These are phyloP conservation scores for Ginglymostoma cirratum DNA, from an alignment of 2,113 vertebrate genomes.

Conservation along the genomic window DNA sequence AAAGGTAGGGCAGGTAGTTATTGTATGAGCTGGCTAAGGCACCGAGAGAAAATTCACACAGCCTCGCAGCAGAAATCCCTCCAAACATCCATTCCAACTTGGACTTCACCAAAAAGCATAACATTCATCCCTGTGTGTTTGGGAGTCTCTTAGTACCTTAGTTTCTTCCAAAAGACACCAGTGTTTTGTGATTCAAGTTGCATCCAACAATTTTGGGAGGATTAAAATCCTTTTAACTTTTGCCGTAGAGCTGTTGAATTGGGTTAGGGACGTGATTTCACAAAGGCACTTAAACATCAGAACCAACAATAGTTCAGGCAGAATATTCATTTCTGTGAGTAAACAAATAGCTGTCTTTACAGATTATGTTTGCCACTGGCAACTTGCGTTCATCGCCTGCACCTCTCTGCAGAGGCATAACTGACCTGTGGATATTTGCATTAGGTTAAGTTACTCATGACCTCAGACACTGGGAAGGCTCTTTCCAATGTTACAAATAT, in stretches of 20 bases:
- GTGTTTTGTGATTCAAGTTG: not conserved
- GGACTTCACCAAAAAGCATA: too few species aligned
- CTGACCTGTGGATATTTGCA: not conserved
- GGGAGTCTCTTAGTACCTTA: not conserved
- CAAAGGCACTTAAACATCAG: not conserved
- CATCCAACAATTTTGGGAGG: not conserved
- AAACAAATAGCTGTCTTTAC: not conserved
- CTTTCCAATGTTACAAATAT: not conserved
- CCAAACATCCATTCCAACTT: too few species aligned
- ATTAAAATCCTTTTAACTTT: not conserved
- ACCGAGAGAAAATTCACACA: too few species aligned
- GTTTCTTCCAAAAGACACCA: not conserved
- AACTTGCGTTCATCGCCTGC: not conserved
- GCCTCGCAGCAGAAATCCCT: too few species aligned
- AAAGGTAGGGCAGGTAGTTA: too few species aligned
- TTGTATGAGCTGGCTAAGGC: too few species aligned
- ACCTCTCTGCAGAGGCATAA: not conserved
- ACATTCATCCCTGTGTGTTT: too few species aligned
- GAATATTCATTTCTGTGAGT: not conserved
- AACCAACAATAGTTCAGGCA: not conserved
- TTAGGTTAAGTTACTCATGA: not conserved
- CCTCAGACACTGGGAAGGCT: not conserved
- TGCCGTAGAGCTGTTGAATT: not conserved
- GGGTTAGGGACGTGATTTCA: not conserved
- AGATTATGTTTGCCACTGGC: not conserved